Evolutionary conservation across 2,888 invertebrate genomes (phyloP).

Genomic region (Lasioglossum figueresi): DNA sequence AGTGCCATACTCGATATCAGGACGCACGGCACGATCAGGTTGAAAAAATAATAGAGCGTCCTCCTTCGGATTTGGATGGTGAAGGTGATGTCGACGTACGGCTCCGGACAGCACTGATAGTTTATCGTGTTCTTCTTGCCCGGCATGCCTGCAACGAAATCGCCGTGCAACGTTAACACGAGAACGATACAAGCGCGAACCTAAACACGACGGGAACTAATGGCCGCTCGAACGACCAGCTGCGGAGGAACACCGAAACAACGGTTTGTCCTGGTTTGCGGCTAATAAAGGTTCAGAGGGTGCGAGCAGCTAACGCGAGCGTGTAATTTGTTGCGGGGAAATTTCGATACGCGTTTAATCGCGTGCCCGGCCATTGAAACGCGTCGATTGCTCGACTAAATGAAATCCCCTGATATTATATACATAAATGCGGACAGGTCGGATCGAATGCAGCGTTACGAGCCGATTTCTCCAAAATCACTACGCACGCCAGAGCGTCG

Average conservation of each 20-base stretch:
- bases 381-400: neutral
- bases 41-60: constrained; percentile 99
- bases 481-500: too few species aligned
- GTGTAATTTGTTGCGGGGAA: constrained; percentile 18
- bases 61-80: constrained; percentile 97
- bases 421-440: neutral
- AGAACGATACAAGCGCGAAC: neutral
- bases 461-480: neutral
- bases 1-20: constrained; percentile 99
- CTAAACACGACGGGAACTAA: neutral
- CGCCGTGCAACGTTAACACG: constrained; percentile 1
- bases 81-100: constrained; percentile 98
- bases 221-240: neutral
- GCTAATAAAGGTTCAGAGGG: neutral
- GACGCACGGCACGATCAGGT: constrained; percentile 99
- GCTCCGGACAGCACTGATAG: constrained; percentile 97
- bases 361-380: neutral
- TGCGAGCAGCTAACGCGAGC: neutral
- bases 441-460: neutral
- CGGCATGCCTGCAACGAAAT: constrained; percentile 90
- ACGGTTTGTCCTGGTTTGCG: neutral
- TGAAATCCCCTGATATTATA: neutral
- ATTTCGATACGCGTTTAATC: constrained; percentile 19
- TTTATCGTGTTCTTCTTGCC: constrained; percentile 95
- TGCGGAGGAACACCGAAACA: neutral